Conservation (phyloP, 2,888 invertebrate genomes). For the Euplagia quadripunctaria region DNA sequence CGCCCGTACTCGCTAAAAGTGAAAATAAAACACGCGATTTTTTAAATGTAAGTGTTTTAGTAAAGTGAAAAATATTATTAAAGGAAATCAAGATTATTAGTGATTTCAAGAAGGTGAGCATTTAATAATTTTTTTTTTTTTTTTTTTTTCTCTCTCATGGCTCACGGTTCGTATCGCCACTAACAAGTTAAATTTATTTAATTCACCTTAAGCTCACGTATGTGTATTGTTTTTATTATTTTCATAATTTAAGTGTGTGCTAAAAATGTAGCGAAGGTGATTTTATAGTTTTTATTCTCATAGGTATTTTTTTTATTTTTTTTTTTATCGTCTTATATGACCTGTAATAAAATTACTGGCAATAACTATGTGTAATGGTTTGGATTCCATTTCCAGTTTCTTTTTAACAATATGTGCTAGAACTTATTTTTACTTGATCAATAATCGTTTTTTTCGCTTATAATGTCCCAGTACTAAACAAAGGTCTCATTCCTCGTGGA, state of each 20-base stretch:
- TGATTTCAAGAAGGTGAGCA: constrained; percentile 3
- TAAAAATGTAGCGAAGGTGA: background rate
- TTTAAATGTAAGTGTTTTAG: background rate
- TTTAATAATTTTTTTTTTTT: background rate
- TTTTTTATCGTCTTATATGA: background rate
- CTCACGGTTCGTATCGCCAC: too few relatives aligned
- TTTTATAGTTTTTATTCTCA: background rate
- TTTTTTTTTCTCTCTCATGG: background rate
- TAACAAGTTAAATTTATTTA: too few relatives aligned
- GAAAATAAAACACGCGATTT: constrained; percentile 10
- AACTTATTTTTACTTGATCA: background rate
- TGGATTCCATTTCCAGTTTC: background rate
- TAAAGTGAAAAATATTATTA: constrained; percentile 7
- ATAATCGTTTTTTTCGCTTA: background rate
- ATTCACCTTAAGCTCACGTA: background rate
- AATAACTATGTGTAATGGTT: background rate
- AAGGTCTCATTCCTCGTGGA: background rate
- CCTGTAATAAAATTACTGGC: background rate
- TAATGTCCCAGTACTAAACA: background rate
- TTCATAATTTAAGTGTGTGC: background rate
- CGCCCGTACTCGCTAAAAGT: constrained; percentile 20
- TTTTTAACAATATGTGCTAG: background rate
- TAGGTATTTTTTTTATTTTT: background rate
- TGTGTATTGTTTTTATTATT: background rate
- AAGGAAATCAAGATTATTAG: background rate